Evolutionary conservation across 2,797 vertebrate genomes (phyloP), one percentile per base, ranked within the genome.

Genomic region (Pseudochaenichthys georgianus): DNA sequence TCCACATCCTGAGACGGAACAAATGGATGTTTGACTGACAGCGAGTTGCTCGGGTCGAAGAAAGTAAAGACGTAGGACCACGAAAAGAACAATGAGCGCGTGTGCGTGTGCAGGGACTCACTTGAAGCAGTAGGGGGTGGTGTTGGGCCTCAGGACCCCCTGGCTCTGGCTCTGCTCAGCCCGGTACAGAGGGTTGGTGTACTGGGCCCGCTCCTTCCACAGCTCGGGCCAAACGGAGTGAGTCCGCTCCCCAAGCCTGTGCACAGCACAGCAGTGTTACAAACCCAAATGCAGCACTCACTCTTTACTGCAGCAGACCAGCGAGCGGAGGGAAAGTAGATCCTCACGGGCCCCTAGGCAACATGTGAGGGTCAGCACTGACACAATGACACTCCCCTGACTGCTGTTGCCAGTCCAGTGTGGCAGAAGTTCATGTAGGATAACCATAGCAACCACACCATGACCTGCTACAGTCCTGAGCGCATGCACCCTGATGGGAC

Each of bases 41-140:
- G n/a, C 2, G 11, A 53, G 38, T 9, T 38, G 34, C 34, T 38
- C 9, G 34, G 8, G 7, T 1, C 8, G 34, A 38, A 38, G 34
- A 38, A 38, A 38, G 34, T 38, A 38, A 38, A 38, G 34, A 38
- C 9, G 6, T 38, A 38, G 8, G 34, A 9, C 34, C 34, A 38
- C 38, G 1, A 9, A 9, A 38, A 38, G 9, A 9, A 38, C 9
- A 6, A 38, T 38, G 28, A 28, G 4, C 28, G 34, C n/a, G 31
- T 38, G 43, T 62, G 8, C 46, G 8, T 28, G 28, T 68, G 81
- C 73, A 82, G 17, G 31, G 21, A 93, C 96, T 70, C 92, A 99
- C 98, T 98, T 99, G 92, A 99, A 98, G 92, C 96, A 97, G 93
- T 95, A 97, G 3, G 97, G 96, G 67, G 95, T 73, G 53, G 96